Percentiles rank a stretch among this genome's conserved stretches.
phyloP scores from a whole-genome alignment of 2,888 invertebrate species.

The Latheticus oryzae region DNA sequence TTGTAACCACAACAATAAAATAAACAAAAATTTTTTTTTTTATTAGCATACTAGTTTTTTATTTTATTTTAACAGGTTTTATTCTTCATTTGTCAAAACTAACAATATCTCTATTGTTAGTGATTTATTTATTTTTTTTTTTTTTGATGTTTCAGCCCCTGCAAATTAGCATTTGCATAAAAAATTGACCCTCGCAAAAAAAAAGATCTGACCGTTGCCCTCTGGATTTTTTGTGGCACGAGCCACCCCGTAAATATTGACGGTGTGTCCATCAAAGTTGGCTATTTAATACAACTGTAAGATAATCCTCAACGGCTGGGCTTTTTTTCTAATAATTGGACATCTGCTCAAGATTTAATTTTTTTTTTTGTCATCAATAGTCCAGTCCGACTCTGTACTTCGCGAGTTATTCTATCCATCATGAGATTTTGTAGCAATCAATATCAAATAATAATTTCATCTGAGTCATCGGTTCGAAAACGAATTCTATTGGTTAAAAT shows the following conservation, averaged over 20 bases:
- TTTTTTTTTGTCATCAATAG: slow-evolving; percentile 1
- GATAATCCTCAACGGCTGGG: slow-evolving; percentile 18
- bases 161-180: slow-evolving; percentile 59
- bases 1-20: background rate
- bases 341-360: slow-evolving; percentile 30
- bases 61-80: no score
- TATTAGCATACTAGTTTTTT: background rate
- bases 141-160: no score
- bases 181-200: slow-evolving; percentile 52
- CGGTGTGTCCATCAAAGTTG: slow-evolving; percentile 31
- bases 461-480: slow-evolving; percentile 52
- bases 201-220: slow-evolving; percentile 62
- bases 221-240: slow-evolving; percentile 43
- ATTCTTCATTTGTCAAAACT: no score
- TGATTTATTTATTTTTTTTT: no score
- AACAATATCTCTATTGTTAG: no score
- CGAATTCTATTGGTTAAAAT: slow-evolving; percentile 54
- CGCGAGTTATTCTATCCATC: no score
- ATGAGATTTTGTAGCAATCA: slow-evolving; percentile 48
- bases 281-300: slow-evolving; percentile 16
- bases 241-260: slow-evolving; percentile 32
- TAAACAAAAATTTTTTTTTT: slow-evolving; percentile 1
- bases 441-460: slow-evolving; percentile 55
- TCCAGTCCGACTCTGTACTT: no score
- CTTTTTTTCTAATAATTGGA: slow-evolving; percentile 19